phyloP scores from a whole-genome alignment of 2,888 invertebrate species.

The Corbicula japonica region DNA sequence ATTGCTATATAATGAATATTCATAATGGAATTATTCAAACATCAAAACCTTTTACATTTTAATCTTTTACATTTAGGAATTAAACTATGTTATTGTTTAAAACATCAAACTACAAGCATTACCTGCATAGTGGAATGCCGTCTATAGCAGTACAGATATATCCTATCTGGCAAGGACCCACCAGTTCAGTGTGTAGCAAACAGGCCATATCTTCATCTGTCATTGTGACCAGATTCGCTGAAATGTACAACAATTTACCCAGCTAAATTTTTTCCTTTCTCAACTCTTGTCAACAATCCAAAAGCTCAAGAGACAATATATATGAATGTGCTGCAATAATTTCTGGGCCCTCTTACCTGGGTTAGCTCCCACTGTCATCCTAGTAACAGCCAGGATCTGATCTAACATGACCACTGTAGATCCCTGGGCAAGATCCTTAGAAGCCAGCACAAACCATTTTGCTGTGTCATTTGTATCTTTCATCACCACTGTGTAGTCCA shows the following conservation, averaged over 20 bases:
- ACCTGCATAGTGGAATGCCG: slow-evolving; percentile 33
- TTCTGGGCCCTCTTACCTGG: slow-evolving; percentile 11
- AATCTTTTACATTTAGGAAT: too few species aligned
- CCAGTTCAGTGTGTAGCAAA: slow-evolving; percentile 7
- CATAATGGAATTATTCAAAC: too few species aligned
- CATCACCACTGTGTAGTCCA: slow-evolving; percentile 16
- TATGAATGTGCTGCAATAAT: too few species aligned
- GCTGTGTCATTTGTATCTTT: slow-evolving; percentile 10
- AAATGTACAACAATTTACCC: not conserved
- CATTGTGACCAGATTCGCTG: slow-evolving; percentile 12
- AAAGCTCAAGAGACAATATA: too few species aligned
- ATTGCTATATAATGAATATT: too few species aligned
- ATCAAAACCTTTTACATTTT: too few species aligned
- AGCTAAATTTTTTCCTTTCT: too few species aligned
- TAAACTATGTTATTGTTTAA: too few species aligned
- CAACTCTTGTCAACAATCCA: too few species aligned
- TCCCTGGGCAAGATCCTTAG: slow-evolving; percentile 9
- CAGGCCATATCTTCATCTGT: slow-evolving; percentile 15
- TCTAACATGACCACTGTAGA: slow-evolving; percentile 23
- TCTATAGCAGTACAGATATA: slow-evolving; percentile 27
- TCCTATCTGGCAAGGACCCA: slow-evolving; percentile 23
- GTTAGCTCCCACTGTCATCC: slow-evolving; percentile 3
- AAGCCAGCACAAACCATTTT: slow-evolving; percentile 10
- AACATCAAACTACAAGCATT: too few species aligned
- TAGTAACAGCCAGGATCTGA: slow-evolving; percentile 6